Evolutionary conservation across 2,797 vertebrate species (phyloP).

Genomic region (Arctocebus calabarensis): DNA sequence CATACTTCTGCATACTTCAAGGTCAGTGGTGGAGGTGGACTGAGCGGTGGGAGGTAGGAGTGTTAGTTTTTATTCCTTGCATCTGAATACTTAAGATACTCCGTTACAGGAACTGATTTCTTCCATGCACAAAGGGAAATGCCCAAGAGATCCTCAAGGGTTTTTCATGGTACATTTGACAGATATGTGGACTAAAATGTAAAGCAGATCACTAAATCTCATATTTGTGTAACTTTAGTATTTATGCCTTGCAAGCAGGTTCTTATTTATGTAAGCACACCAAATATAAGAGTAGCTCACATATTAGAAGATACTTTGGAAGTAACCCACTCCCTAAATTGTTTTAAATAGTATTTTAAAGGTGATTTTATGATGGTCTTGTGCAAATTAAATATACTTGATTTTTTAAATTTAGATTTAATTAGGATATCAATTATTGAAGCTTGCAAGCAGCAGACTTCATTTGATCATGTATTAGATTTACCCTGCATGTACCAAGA

Average conservation of each 20-base stretch:
- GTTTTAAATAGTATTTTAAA: not conserved
- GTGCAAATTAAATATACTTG: not conserved
- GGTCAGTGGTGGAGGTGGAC: not conserved
- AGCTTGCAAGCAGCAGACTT: not conserved
- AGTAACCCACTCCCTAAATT: not conserved
- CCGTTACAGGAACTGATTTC: not conserved
- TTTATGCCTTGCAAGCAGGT: not conserved
- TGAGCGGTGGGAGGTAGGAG: not conserved
- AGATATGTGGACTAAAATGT: not conserved
- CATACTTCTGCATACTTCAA: not conserved
- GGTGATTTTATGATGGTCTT: not conserved
- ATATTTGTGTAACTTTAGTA: not conserved
- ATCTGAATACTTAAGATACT: not conserved
- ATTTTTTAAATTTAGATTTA: constrained; percentile 16
- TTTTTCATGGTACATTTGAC: not conserved
- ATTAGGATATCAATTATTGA: not conserved
- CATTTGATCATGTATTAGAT: not conserved
- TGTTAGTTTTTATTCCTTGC: not conserved
- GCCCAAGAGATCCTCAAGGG: not conserved
- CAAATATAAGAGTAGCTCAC: not conserved
- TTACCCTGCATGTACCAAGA: not conserved
- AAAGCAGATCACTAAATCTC: not conserved
- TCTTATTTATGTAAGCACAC: not conserved
- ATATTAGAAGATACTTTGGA: not conserved
- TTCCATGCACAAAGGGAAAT: not conserved